phyloP scores from a whole-genome alignment of 2,113 vertebrate genomes.

The Xiphophorus couchianus region DNA sequence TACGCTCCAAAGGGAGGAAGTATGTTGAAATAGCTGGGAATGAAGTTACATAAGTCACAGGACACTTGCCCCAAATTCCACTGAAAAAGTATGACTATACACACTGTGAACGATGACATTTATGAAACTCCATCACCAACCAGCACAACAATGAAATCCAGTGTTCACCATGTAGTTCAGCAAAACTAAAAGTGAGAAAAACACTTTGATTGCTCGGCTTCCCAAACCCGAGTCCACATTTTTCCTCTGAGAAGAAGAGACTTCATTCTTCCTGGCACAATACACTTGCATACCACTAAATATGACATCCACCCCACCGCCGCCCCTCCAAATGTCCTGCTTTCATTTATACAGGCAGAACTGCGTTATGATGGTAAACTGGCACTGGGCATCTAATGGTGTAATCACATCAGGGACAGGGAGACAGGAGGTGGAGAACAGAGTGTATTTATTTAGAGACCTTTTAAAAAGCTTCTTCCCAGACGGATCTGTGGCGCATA shows the following conservation, averaged over 20 bases:
- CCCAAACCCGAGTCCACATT: conserved; percentile 12
- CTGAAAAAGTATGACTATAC: conserved; percentile 10
- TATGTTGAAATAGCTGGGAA: too few relatives aligned
- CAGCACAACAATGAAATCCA: conserved; percentile 62
- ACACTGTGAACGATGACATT: conserved; percentile 69
- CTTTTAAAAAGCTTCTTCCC: conserved; percentile 44
- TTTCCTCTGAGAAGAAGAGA: conserved; percentile 3
- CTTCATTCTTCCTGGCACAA: background rate
- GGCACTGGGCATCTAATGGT: conserved; percentile 36
- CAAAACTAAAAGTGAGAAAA: conserved; percentile 24
- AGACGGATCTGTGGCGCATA: conserved; percentile 36
- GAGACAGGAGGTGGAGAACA: background rate
- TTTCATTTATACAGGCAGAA: conserved; percentile 27
- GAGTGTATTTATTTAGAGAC: conserved; percentile 33
- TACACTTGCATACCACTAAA: background rate
- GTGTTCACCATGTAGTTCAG: conserved; percentile 54
- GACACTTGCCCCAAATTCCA: conserved; percentile 6
- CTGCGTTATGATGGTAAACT: conserved; percentile 27
- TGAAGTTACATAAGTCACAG: background rate
- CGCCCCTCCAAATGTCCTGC: conserved; percentile 3
- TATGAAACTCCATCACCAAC: conserved; percentile 52
- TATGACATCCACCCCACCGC: background rate
- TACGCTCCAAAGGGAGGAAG: background rate
- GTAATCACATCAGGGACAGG: conserved; percentile 42
- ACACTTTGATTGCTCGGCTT: conserved; percentile 12